Conservation (phyloP, 53 echinoderm and acorn worm genomes). For the Paracentrotus lividus region DNA sequence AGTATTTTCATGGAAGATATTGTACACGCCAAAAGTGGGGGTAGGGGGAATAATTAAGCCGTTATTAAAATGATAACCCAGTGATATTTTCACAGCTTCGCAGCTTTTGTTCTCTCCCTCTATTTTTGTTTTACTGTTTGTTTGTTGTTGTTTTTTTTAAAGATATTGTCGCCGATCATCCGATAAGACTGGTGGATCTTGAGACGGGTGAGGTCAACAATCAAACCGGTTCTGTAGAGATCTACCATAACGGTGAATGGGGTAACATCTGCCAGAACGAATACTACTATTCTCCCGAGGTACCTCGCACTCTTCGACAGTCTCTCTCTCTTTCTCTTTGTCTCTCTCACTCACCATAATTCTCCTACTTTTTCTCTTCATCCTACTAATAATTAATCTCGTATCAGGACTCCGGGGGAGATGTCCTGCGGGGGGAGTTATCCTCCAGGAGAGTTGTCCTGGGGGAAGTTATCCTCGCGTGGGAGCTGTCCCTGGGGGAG, state of each 20-base stretch:
- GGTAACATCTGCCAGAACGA: not conserved
- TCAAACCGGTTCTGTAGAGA: not conserved
- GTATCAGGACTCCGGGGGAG: not conserved
- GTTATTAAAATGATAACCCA: too few relatives aligned
- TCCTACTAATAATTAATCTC: not conserved
- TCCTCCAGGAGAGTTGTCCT: not conserved
- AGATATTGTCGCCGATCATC: not conserved
- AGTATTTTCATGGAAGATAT: not conserved
- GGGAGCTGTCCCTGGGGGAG: too few relatives aligned
- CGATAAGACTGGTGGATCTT: not conserved
- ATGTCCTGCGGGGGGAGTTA: not conserved
- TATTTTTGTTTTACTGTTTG: not conserved
- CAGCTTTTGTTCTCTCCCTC: too few relatives aligned
- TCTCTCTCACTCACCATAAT: not conserved
- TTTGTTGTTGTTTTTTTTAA: not conserved
- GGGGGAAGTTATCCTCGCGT: not conserved
- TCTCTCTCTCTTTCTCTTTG: too few relatives aligned
- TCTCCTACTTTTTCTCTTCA: not conserved
- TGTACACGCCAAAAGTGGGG: not conserved
- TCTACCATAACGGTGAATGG: constrained; percentile 19
- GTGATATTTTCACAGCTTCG: too few relatives aligned
- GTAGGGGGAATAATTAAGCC: not conserved
- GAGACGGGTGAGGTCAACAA: not conserved
- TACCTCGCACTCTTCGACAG: not conserved
- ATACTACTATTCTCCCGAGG: not conserved